Evolutionary conservation across 2,888 invertebrate species (phyloP), one percentile per base, ranked within the genome.

Genomic region (Napeogenes inachia): DNA sequence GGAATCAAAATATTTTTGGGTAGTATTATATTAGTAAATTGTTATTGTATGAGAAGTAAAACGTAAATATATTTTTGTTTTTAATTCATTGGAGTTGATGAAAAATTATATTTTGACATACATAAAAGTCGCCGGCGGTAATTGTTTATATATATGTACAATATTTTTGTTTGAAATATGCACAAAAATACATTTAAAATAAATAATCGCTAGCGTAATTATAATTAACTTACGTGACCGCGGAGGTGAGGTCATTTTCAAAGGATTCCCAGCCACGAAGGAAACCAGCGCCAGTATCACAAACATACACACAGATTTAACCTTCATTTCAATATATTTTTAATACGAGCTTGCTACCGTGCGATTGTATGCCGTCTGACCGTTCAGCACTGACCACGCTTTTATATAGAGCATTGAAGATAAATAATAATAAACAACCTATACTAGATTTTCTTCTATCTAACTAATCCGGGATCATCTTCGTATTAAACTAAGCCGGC

Each of bases 271-370:
- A 13, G 69, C 68, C 30, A 76, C 76, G 55, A 75, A 60, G 47
- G 60, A 56, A 59, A 66, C 66, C 12, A 64, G 60, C 65, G 77
- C 71, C 47, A 84, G 56, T 62, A 80, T 72, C 64, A 76, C 61
- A 12, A 82, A 64, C 53, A 71, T 62, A 54, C 81, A 61, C 73
- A 83, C 75, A 62, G 71, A 63, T 71, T 82, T 84, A 12, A 71
- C 63, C 71, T 78, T 65, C 74, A 75, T 75, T 74, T 69, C 77
- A 13, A 61, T 53, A 54, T 57, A 50, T 45, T 46, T 54, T 46
- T 46, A 54, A 45, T 42, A 42, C 30, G 45, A 56, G n/a, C 54
- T 45, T 54, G 45, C 35, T 57, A 56, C 47, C 45, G 56, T 54
- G 60, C 42, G 46, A 45, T 42, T 56, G 30, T 64, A 57, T 56